Evolutionary conservation across 2,888 invertebrate species (phyloP).

Genomic region (Drosophila testacea): DNA sequence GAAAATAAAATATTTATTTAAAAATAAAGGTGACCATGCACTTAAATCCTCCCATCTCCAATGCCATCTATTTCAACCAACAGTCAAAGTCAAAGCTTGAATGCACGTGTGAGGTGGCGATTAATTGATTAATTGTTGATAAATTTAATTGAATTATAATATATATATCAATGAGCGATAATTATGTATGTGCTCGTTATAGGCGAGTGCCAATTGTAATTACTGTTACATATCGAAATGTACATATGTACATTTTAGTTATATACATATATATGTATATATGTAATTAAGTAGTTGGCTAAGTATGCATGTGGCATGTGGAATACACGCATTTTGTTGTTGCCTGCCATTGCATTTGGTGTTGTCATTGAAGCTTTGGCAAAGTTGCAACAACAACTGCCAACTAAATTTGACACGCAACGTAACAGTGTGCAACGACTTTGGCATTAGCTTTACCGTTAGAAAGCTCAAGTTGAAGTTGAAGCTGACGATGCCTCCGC

Average conservation of each 20-base stretch:
- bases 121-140: conserved; percentile 21
- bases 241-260: not conserved
- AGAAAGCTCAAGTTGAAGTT: conserved; percentile 62
- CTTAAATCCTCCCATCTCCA: not conserved
- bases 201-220: conserved; percentile 42
- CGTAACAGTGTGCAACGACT: conserved; percentile 43
- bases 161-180: not conserved
- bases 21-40: not conserved
- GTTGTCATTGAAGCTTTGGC: conserved; percentile 61
- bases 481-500: conserved; percentile 5
- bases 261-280: not conserved
- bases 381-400: conserved; percentile 7
- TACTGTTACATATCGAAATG: conserved; percentile 27
- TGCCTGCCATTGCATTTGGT: conserved; percentile 41
- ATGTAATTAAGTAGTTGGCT: not conserved
- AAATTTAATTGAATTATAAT: conserved; percentile 16
- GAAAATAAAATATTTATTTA: not conserved
- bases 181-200: conserved; percentile 35
- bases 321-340: not conserved
- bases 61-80: not conserved
- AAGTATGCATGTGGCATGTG: conserved; percentile 16
- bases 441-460: conserved; percentile 56
- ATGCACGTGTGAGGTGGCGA: conserved; percentile 4
- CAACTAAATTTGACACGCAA: conserved; percentile 22
- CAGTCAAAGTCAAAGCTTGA: not conserved